Base-by-base conservation (phyloP, 2,113 vertebrate species). In the Onychostruthus taczanowskii region DNA sequence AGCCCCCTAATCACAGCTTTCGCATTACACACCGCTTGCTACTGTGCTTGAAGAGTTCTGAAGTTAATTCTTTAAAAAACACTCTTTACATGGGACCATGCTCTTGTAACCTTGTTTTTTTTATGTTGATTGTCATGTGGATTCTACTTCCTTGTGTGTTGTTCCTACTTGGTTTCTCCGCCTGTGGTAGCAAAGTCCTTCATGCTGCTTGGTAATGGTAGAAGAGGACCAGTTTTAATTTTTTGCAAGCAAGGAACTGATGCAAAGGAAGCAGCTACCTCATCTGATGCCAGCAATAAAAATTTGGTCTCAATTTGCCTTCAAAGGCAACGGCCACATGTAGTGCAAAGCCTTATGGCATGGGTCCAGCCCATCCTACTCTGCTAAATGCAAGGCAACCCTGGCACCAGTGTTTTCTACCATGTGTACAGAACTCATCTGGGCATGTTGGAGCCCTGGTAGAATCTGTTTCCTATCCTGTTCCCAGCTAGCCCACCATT, bases 1-100 rank as follows among this genome's bases (percentile, higher is more conserved):
- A 94, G 64, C 66, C 66, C 75, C 77, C 73, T 87, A 93, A 93
- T 95, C 69, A 76, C 91, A 94, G 87, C 58, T 92, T 89, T 94
- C 84, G 44, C 9, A 1, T 78, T 61, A 63, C 53, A 72, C 10
- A 14, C 79, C 68, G 24, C 35, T 84, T 92, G 82, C 62, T 73
- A 23, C 23, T 75, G 77, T 87, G 44, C 39, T 86, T 62, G 43
- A 52, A 83, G 66, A 87, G 43, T 27, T 88, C 67, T 80, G 55
- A 77, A 86, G 46, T 90, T 84, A 63, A 11, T 10, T 70, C 53
- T 84, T 74, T 39, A 46, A 67, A 81, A 70, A 30, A 31, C 9
- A 59, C 31, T 81, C 11, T 18, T 53, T 55, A 0, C 26, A 56
- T 61, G 35, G 35, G 39, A 49, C 55, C 17, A 22, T 75, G 39